phyloP scores from a whole-genome alignment of 2,888 invertebrate species.

The Lumbricus terrestris region DNA sequence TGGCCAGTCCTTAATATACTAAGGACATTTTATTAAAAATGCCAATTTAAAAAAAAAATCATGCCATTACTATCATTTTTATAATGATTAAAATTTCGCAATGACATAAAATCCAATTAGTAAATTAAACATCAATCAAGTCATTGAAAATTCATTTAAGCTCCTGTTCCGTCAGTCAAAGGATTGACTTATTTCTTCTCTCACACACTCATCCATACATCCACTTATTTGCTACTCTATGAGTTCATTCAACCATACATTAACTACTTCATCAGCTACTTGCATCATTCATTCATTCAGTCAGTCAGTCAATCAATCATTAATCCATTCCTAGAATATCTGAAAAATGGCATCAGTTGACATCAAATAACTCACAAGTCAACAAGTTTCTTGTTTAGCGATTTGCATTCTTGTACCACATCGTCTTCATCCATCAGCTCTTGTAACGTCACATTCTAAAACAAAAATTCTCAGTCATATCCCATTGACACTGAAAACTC shows the following conservation, averaged over 20 bases:
- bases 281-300: not conserved
- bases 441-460: slow-evolving; percentile 82
- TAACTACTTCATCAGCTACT: not conserved
- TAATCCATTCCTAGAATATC: not conserved
- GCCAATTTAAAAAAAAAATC: too few species aligned
- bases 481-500: not conserved
- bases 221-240: not conserved
- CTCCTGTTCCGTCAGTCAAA: not conserved
- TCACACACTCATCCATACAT: not conserved
- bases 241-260: not conserved
- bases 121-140: not conserved
- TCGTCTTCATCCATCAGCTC: slow-evolving; percentile 92
- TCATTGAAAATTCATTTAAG: not conserved
- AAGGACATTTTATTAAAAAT: not conserved
- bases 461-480: not conserved
- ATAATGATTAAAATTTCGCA: too few species aligned
- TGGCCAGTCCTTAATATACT: not conserved
- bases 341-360: not conserved
- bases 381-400: slow-evolving; percentile 82
- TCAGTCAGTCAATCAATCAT: not conserved
- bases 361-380: slow-evolving; percentile 76
- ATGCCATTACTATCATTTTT: too few species aligned
- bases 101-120: not conserved
- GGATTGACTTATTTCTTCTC: too few species aligned
- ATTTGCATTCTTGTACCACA: slow-evolving; percentile 91